These are phyloP conservation scores for Drosophila nr. fundita DNA, from an alignment of 2,888 invertebrate species.

Conservation along the genomic window DNA sequence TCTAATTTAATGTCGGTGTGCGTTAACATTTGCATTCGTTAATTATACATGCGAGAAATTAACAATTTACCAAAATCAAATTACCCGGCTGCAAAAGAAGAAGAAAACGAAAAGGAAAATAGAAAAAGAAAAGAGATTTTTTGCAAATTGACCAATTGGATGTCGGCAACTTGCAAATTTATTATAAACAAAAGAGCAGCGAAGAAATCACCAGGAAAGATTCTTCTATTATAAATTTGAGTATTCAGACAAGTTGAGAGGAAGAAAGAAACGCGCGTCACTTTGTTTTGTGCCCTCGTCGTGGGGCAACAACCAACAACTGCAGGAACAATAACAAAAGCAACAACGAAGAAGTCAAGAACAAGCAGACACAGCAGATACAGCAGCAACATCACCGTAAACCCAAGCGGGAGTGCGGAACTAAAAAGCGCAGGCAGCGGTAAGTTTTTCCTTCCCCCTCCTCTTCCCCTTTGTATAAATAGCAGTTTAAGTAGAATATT, in stretches of 20 bases:
- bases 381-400: background rate
- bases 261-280: constrained; percentile 36
- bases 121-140: constrained; percentile 7
- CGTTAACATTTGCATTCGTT: constrained; percentile 49
- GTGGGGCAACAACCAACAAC: constrained; percentile 19
- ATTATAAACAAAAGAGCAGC: constrained; percentile 25
- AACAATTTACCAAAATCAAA: constrained; percentile 29
- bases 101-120: constrained; percentile 2
- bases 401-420: constrained; percentile 17
- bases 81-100: constrained; percentile 16
- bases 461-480: background rate
- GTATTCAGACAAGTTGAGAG: constrained; percentile 28
- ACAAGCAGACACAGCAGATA: constrained; percentile 5
- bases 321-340: constrained; percentile 1
- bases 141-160: constrained; percentile 36
- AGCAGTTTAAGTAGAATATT: constrained; percentile 9
- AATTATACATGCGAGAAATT: constrained; percentile 42
- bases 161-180: constrained; percentile 27
- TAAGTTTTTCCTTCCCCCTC: constrained; percentile 54
- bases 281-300: constrained; percentile 42
- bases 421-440: constrained; percentile 71
- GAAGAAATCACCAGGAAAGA: constrained; percentile 26
- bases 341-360: constrained; percentile 5
- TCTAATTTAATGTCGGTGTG: constrained; percentile 62
- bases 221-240: constrained; percentile 24